phyloP scores from a whole-genome alignment of 2,797 vertebrate species.

The Ambastaia sidthimunki region DNA sequence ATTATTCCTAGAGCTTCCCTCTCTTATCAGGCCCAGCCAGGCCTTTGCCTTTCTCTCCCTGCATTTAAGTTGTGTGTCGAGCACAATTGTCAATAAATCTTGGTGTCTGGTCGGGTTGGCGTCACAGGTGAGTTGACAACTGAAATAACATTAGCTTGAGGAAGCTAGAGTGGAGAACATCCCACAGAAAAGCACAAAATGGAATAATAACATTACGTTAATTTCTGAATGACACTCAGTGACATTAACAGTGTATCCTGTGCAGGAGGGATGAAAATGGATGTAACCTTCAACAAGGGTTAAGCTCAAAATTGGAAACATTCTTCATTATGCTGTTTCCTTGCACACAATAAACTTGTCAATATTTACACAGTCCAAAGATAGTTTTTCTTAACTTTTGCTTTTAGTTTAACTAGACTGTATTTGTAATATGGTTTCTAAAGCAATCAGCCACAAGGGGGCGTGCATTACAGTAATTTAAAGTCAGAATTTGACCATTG shows the following conservation, averaged over 20 bases:
- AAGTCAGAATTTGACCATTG: neutral
- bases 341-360: neutral
- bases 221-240: neutral
- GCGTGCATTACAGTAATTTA: too few relatives aligned
- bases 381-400: neutral
- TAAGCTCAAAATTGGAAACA: neutral
- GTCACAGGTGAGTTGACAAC: conserved; percentile 39
- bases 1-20: conserved; percentile 48
- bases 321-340: neutral
- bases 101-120: conserved; percentile 11
- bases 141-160: conserved; percentile 41
- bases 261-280: neutral
- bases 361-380: neutral
- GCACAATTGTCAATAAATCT: conserved; percentile 50
- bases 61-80: conserved; percentile 42
- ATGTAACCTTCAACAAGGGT: neutral
- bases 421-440: neutral
- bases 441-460: neutral
- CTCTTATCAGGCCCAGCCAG: conserved; percentile 50
- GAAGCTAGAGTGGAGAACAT: neutral
- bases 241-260: neutral
- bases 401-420: neutral
- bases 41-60: conserved; percentile 33
- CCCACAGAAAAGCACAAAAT: neutral
- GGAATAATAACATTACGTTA: neutral